Percentiles rank a stretch among this genome's conserved stretches.
Conservation (phyloP, 2,888 invertebrate species). For the Notodonta ziczac region DNA sequence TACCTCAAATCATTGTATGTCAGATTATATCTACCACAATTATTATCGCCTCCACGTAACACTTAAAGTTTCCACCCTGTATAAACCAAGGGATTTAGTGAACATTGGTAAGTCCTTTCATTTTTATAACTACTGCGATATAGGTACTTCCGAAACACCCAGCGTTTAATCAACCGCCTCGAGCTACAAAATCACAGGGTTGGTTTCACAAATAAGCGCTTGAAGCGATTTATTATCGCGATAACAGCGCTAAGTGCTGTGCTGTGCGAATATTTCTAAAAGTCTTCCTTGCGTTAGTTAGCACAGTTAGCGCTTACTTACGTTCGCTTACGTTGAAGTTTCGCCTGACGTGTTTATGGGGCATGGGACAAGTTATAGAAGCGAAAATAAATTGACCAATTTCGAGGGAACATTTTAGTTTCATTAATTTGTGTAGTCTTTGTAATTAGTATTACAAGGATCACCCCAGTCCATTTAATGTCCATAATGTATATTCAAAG, state of each 20-base stretch:
- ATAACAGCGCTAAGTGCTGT: conserved; percentile 69
- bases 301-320: conserved; percentile 74
- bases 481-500: too few species aligned
- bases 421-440: too few species aligned
- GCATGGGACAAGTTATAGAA: conserved; percentile 9
- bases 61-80: too few species aligned
- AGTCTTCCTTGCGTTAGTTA: conserved; percentile 76
- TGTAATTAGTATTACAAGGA: too few species aligned
- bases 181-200: conserved; percentile 45
- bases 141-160: neutral
- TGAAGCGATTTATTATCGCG: conserved; percentile 55
- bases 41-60: too few species aligned
- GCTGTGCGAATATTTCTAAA: conserved; percentile 68
- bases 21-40: too few species aligned
- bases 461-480: too few species aligned
- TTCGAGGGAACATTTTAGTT: too few species aligned
- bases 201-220: conserved; percentile 55
- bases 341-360: conserved; percentile 35
- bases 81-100: too few species aligned
- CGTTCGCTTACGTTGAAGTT: conserved; percentile 44
- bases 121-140: too few species aligned
- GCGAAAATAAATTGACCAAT: neutral
- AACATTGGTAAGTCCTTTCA: too few species aligned
- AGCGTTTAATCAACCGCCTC: conserved; percentile 41
- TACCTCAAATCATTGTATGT: too few species aligned